Evolutionary conservation across 2,113 vertebrate genomes (phyloP).

Genomic region (Prionailurus viverrinus): DNA sequence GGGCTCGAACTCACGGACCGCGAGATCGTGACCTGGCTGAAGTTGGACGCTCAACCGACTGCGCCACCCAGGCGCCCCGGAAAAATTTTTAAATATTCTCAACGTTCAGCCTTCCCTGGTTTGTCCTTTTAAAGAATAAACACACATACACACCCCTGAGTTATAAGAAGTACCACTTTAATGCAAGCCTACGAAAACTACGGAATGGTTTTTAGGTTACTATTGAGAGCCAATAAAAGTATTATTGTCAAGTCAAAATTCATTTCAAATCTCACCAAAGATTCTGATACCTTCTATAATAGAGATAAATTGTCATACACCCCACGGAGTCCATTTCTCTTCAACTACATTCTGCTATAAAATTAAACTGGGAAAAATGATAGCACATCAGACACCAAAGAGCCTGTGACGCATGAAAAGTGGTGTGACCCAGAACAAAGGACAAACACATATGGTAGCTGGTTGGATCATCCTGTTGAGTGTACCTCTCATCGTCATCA

Average conservation of each 20-base stretch:
- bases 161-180: neutral
- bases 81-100: conserved; percentile 21
- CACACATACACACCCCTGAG: neutral
- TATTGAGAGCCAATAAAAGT: neutral
- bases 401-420: neutral
- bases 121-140: conserved; percentile 28
- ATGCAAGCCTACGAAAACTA: neutral
- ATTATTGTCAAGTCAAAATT: neutral
- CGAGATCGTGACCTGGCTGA: too few species aligned
- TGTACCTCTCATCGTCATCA: neutral
- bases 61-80: too few species aligned
- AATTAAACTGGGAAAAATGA: neutral
- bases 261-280: conserved; percentile 51
- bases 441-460: neutral
- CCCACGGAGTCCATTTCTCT: neutral
- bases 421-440: neutral
- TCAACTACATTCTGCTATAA: conserved; percentile 14
- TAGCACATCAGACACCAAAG: neutral
- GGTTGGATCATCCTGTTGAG: neutral
- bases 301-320: neutral
- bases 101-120: neutral
- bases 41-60: too few species aligned
- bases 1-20: too few species aligned
- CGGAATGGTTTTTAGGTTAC: neutral
- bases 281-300: neutral